Base-by-base conservation (phyloP, 1,140 invertebrate species). In the Hyles vespertilio region DNA sequence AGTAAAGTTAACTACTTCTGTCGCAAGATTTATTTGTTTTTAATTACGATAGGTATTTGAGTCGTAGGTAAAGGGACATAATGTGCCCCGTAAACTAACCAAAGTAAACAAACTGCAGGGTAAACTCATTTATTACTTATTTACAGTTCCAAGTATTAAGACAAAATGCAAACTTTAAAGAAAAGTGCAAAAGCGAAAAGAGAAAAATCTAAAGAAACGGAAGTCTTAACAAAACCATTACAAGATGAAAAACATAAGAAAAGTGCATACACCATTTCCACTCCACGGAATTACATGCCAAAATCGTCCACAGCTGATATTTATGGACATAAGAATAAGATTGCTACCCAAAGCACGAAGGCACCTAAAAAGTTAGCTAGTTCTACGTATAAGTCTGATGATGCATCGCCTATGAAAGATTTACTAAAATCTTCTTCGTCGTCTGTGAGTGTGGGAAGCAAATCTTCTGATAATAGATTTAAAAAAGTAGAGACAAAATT, bases 271-370 rank as follows among this genome's bases (percentile, higher is more conserved):
- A 70, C 54, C 32, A 61, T 72, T 2, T 66, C 74, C 0, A 86
- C 83, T 1, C 79, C 85, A 12, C 60, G 83, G 12, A 76, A 58
- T 57, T 82, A 63, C 22, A 5, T 77, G 7, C 72, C 77, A 55
- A 84, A 84, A 48, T 68, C 79, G 4, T 63, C 74, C 0, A 59
- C 83, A 2, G 65, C 74, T 4, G 83, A 88, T 61, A 85, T 88
- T 62, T 88, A 88, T 43, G 63, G 62, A 5, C 55, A 77, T 56
- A 73, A 72, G 63, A 74, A 72, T 54, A 57, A 67, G 36, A 46
- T 32, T 33, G n/a, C 33, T 33, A 2, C 12, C 1, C 34, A 55
- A 48, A 44, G 45, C 2, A 48, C 56, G 0, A 78, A 73, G 67
- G 70, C 82, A 3, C 76, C 77, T 3, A 84, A 73, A 56, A 86